Conservation (phyloP, 2,888 invertebrate genomes). For the Leptogaster cylindrica region DNA sequence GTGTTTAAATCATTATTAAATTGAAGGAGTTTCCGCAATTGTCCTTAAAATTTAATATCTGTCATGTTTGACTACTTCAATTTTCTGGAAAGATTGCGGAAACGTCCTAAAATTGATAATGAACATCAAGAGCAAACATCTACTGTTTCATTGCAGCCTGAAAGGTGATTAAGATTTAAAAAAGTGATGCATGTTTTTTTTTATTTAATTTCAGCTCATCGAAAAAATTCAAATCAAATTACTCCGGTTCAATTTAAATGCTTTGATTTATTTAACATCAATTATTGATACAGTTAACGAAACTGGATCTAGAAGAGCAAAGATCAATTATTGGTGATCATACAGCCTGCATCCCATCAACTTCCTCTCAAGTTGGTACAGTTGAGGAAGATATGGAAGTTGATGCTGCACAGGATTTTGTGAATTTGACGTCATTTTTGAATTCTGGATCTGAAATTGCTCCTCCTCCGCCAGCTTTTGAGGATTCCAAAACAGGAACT, state of each 20-base stretch:
- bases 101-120: constrained; percentile 42
- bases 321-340: not conserved
- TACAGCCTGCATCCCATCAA: not conserved
- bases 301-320: constrained; percentile 2
- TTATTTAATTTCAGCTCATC: too few species aligned
- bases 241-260: too few species aligned
- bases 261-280: not conserved
- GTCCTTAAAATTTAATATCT: constrained; percentile 14
- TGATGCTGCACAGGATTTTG: constrained; percentile 54
- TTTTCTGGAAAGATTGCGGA: constrained; percentile 40
- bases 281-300: constrained; percentile 2
- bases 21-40: constrained; percentile 31
- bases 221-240: not conserved
- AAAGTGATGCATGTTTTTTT: too few species aligned
- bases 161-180: constrained; percentile 39
- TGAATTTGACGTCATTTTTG: constrained; percentile 7
- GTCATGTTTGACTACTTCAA: constrained; percentile 27
- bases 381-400: constrained; percentile 59
- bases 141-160: too few species aligned
- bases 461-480: constrained; percentile 1
- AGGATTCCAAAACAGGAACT: not conserved
- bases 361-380: not conserved
- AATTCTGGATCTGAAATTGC: not conserved
- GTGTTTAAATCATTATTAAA: not conserved
- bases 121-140: constrained; percentile 15